A percentile compares a stretch with the other conserved stretches of the same genome.
Conservation (phyloP, 1,140 invertebrate genomes). For the Teleogryllus occipitalis region DNA sequence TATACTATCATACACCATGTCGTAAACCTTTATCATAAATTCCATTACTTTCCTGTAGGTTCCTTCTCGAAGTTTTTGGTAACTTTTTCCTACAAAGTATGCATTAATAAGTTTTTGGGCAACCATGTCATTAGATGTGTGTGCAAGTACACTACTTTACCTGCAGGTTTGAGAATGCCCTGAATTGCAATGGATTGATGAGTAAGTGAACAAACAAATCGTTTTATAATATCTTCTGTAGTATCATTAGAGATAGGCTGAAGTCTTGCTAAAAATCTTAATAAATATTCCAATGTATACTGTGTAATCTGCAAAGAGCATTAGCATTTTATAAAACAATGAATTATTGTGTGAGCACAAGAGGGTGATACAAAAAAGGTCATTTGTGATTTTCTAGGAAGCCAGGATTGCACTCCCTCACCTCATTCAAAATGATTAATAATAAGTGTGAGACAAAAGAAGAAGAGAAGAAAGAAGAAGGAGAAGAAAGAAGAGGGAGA, state of each 20-base stretch:
- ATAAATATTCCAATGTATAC: conserved; percentile 63
- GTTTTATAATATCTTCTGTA: conserved; percentile 48
- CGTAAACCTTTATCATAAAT: conserved; percentile 35
- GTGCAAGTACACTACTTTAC: conserved; percentile 8
- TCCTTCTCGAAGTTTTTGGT: conserved; percentile 42
- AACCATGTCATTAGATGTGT: neutral
- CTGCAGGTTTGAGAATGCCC: conserved; percentile 27
- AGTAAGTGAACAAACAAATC: conserved; percentile 53
- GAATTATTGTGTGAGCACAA: neutral
- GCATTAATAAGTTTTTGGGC: conserved; percentile 10
- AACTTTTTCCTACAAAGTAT: conserved; percentile 35
- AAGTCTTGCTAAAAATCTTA: conserved; percentile 58
- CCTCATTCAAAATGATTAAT: neutral
- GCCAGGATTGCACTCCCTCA: neutral
- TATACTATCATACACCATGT: conserved; percentile 16
- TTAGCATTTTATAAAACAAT: neutral
- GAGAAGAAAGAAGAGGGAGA: neutral
- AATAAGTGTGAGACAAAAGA: neutral
- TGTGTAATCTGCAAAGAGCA: conserved; percentile 46
- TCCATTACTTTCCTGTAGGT: conserved; percentile 41
- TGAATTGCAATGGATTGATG: conserved; percentile 53
- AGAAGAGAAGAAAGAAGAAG: neutral
- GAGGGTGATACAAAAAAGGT: neutral
- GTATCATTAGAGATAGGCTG: conserved; percentile 48
- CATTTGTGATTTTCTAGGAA: neutral